Percentiles rank a stretch among this genome's conserved stretches.
Evolutionary conservation across 2,113 vertebrate species (phyloP).

Genomic region (Pluvianellus socialis): DNA sequence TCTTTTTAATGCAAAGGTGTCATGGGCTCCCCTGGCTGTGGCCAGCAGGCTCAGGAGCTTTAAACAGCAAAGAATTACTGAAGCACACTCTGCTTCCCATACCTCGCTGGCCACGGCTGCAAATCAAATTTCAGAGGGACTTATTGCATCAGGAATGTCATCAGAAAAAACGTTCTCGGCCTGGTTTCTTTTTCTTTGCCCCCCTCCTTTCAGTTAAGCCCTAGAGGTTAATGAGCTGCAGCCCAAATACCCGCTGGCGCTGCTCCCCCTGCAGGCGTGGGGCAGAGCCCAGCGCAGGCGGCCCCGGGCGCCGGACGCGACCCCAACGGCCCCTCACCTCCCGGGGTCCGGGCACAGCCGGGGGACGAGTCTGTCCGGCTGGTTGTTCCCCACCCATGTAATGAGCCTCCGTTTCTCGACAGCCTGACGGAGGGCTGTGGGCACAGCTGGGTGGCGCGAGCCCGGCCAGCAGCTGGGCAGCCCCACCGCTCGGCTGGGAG

Average conservation of each 20-base stretch:
- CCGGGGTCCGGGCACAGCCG: rapidly evolving
- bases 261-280: rapidly evolving
- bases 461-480: constrained; percentile 39
- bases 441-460: constrained; percentile 39
- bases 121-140: constrained; percentile 7
- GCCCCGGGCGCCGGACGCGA: rapidly evolving
- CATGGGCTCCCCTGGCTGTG: neutral
- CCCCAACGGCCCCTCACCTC: neutral
- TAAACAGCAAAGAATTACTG: neutral
- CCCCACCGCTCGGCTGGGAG: constrained; percentile 32
- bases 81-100: neutral
- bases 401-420: constrained; percentile 47
- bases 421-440: constrained; percentile 51
- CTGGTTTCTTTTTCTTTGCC: constrained; percentile 32
- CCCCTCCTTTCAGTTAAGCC: neutral
- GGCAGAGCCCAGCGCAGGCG: neutral
- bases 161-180: neutral
- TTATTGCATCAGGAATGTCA: neutral
- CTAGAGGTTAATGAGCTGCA: neutral
- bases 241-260: neutral
- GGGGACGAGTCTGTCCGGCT: neutral
- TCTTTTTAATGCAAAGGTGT: neutral
- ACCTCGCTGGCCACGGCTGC: neutral
- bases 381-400: neutral
- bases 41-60: neutral